Evolutionary conservation across 2,888 invertebrate genomes (phyloP), one percentile per base, ranked within the genome.

Genomic region (Dynastes grantii): DNA sequence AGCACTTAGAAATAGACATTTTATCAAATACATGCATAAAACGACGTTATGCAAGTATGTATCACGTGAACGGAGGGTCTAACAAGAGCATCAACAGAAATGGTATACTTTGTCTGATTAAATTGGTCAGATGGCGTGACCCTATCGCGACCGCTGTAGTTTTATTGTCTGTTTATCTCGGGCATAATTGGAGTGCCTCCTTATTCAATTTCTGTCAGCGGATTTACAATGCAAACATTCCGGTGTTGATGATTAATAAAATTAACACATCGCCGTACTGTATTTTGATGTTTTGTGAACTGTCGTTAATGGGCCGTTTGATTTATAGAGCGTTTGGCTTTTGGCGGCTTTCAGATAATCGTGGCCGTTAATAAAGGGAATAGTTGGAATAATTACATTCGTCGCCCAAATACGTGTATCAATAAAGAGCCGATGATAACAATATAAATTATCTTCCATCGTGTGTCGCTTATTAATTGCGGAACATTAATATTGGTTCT

Each of bases 91-190:
- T 78, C 61, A 71, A 76, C 55, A 67, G 78, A 61, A 68, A 73
- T 76, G 78, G 79, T 61, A n/a, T 32, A 13, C 16, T 29, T 58
- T 58, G 37, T 37, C 32, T 81, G 85, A 86, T 86, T 85, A 85
- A 83, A 84, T 82, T 82, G 84, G 84, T 84, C 84, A 84, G 81
- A 85, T 84, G 85, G 82, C 85, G 81, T 82, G 86, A 86, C 86
- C 86, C 84, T 81, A 29, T 68, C 51, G 68, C 68, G 68, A 51
- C 32, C 68, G 83, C 82, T 82, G 84, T 84, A 85, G 85, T 85
- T 85, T 86, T 85, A 85, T 86, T 86, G 85, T 86, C 58, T 84
- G 85, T 85, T 85, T 86, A 86, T 86, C 86, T 83, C 22, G 16
- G 76, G 76, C 81, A 81, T 82, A 83, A 84, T 82, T 82, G 83